Percentiles rank a stretch among this genome's conserved stretches.
Conservation (phyloP, 2,888 invertebrate genomes). For the Pseudeuparius sepicola region DNA sequence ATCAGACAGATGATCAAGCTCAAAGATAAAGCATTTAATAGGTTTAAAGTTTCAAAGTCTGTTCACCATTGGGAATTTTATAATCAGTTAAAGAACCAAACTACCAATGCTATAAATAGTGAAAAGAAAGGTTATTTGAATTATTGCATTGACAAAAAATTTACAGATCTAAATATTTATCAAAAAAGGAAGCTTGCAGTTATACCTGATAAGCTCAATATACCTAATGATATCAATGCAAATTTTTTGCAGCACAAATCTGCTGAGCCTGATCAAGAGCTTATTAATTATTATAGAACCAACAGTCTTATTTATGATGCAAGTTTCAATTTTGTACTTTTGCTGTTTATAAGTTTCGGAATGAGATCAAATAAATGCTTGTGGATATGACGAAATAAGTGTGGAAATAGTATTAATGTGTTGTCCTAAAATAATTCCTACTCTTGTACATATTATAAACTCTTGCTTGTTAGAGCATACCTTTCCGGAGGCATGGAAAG, state of each 20-base stretch:
- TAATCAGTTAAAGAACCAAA: not conserved
- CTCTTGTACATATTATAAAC: no score
- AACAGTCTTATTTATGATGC: no score
- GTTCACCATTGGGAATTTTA: not conserved
- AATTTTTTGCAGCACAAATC: not conserved
- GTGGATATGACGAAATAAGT: no score
- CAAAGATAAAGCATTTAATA: conserved; percentile 1
- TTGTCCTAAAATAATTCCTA: no score
- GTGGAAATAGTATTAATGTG: no score
- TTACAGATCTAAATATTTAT: not conserved
- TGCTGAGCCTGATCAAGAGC: not conserved
- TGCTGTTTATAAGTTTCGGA: no score
- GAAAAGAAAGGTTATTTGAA: conserved; percentile 1
- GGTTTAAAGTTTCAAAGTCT: not conserved
- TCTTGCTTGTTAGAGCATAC: no score
- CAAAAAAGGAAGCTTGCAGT: not conserved
- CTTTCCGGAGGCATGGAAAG: no score
- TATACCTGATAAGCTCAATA: not conserved
- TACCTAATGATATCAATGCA: not conserved
- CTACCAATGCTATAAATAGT: conserved; percentile 1
- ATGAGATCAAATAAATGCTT: no score
- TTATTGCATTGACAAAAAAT: not conserved
- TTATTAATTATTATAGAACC: not conserved
- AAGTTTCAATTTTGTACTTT: no score
- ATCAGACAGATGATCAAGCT: conserved; percentile 1